Percentiles rank a stretch among this genome's conserved stretches.
Evolutionary conservation across 2,113 vertebrate species (phyloP).

Genomic region (Pimephales promelas): DNA sequence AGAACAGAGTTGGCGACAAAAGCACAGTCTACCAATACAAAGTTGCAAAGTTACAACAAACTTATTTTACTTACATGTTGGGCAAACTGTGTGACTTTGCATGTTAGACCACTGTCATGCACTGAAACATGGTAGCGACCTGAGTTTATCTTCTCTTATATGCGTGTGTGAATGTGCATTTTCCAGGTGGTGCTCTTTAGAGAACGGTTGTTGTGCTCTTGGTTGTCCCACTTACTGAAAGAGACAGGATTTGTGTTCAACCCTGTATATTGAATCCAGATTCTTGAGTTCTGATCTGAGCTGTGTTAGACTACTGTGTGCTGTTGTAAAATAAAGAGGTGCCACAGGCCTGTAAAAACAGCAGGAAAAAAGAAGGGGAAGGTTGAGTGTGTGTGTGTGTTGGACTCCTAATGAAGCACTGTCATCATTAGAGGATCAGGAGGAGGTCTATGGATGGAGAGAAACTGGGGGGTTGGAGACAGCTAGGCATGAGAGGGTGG

Average conservation of each 20-base stretch:
- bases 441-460: constrained; percentile 39
- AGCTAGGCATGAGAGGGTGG: neutral
- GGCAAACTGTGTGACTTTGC: neutral
- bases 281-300: constrained; percentile 14
- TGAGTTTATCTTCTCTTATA: neutral
- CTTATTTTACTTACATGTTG: neutral
- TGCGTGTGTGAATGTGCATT: neutral
- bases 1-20: too few relatives aligned
- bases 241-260: neutral
- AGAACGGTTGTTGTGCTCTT: neutral
- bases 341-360: constrained; percentile 42
- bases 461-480: constrained; percentile 33
- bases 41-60: too few relatives aligned
- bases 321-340: constrained; percentile 56
- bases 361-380: constrained; percentile 8
- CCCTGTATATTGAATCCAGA: constrained; percentile 21
- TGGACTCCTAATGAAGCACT: constrained; percentile 60
- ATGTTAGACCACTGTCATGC: neutral
- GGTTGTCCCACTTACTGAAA: constrained; percentile 4
- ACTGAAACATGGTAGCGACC: neutral
- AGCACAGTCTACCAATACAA: too few relatives aligned
- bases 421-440: constrained; percentile 57
- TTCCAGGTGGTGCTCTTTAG: neutral
- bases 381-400: constrained; percentile 10
- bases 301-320: constrained; percentile 56